Percentiles rank a stretch among this genome's conserved stretches.
Evolutionary conservation across 2,888 invertebrate genomes (phyloP).

Genomic region (Melanophora roralis): DNA sequence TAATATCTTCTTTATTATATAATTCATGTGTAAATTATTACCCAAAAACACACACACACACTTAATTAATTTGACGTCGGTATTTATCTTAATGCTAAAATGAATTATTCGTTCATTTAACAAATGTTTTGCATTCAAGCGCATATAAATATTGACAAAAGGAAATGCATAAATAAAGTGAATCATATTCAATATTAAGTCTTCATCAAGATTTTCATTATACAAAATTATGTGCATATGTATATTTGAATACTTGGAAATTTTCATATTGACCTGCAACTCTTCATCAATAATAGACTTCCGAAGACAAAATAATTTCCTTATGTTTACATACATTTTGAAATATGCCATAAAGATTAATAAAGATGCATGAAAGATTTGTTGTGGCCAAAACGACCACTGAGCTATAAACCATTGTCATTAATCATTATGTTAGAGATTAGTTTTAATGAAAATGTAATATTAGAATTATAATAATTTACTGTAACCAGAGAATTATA

Average conservation of each 20-base stretch:
- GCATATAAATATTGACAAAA: neutral
- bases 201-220: slow-evolving; percentile 4
- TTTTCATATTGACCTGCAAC: neutral
- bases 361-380: neutral
- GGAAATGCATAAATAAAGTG: slow-evolving; percentile 21
- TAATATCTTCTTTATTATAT: no score
- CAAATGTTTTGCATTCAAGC: neutral
- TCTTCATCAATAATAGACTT: neutral
- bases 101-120: neutral
- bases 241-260: slow-evolving; percentile 2
- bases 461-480: neutral
- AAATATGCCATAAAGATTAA: neutral
- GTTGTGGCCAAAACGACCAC: neutral
- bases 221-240: neutral
- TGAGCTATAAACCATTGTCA: neutral
- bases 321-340: neutral
- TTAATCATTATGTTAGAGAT: neutral
- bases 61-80: neutral
- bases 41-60: neutral
- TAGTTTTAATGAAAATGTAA: neutral
- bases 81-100: neutral
- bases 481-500: neutral
- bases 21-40: slow-evolving; percentile 7
- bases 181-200: neutral
- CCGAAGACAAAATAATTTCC: slow-evolving; percentile 5